Evolutionary conservation across 1,140 invertebrate genomes (phyloP).

Genomic region (Brachionus calyciflorus): DNA sequence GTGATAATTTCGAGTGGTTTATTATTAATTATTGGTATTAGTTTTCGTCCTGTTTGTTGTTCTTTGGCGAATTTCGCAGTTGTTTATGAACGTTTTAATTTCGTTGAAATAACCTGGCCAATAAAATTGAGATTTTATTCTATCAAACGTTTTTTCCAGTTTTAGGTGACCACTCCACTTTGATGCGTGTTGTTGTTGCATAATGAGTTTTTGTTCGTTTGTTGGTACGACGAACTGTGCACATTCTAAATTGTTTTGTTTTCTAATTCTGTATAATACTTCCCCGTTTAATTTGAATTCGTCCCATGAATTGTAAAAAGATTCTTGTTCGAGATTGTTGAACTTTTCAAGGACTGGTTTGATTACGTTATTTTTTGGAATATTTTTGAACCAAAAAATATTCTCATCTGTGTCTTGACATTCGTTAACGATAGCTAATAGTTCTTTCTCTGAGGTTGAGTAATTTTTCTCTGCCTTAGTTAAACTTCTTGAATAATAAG

Average conservation of each 20-base stretch:
- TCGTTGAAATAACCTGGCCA: not conserved
- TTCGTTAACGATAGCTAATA: slow-evolving; percentile 61
- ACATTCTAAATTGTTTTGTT: not conserved
- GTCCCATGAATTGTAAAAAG: too few species aligned
- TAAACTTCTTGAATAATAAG: too few species aligned
- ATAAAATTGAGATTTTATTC: not conserved
- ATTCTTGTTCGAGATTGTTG: too few species aligned
- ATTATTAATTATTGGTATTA: slow-evolving; percentile 13
- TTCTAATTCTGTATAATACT: not conserved
- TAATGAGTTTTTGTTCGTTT: not conserved
- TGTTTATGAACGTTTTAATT: slow-evolving; percentile 4
- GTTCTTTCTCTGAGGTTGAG: too few species aligned
- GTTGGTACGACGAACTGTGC: slow-evolving; percentile 11
- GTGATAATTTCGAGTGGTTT: slow-evolving; percentile 13
- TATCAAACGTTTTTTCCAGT: not conserved
- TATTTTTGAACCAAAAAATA: too few species aligned
- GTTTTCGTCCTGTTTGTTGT: not conserved
- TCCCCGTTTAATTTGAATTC: too few species aligned
- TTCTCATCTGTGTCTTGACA: not conserved
- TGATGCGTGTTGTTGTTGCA: not conserved
- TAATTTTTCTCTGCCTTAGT: too few species aligned
- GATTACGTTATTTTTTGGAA: too few species aligned
- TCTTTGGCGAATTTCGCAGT: slow-evolving; percentile 13
- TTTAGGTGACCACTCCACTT: not conserved
- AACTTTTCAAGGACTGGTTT: too few species aligned